Evolutionary conservation across 1,140 invertebrate genomes (phyloP), one percentile per base, ranked within the genome.

Genomic region (Drosophila bocqueti): DNA sequence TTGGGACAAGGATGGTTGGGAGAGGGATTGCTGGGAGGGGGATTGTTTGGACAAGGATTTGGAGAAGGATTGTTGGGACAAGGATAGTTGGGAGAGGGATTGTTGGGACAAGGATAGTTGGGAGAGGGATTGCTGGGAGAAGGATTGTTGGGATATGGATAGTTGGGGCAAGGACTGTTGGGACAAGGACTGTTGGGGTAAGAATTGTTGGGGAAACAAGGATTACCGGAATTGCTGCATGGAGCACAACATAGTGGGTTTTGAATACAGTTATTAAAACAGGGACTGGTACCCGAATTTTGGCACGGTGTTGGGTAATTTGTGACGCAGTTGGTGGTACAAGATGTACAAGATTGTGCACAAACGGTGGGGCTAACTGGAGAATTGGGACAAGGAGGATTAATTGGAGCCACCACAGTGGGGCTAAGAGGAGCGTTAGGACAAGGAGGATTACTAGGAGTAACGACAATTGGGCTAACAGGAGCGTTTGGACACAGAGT

Each of bases 361-460:
- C 15, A 45, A 13, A 31, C 34, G 18, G 15, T 43, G 0, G 73
- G 47, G 16, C 21, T 31, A 8, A 34, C 9, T 7, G 76, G 59
- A 55, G 38, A 10, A 15, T 40, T 73, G 4, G 61, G 66, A 50
- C 34, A 64, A 11, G 57, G 63, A 11, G 68, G n/a, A 24, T 18
- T 42, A 34, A 21, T 38, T 1, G 45, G 68, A 34, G 31, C 18
- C 10, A 58, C 61, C 11, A 45, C 69, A 10, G 11, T 69, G 29
- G 73, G 65, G 21, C 29, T 47, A 42, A 52, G 5, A 16, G 76
- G 69, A 21, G 55, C 42, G 34, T 69, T 76, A 0, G 61, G 49
- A 38, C 65, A 66, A n/a, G 47, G 60, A 24, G 43, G 11, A 16
- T 10, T 29, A 49, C 15, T 57, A 6, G 34, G 60, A 18, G 16